Evolutionary conservation across 2,797 vertebrate genomes (phyloP), one percentile per base, ranked within the genome.

Genomic region (Phylloscopus collybita): DNA sequence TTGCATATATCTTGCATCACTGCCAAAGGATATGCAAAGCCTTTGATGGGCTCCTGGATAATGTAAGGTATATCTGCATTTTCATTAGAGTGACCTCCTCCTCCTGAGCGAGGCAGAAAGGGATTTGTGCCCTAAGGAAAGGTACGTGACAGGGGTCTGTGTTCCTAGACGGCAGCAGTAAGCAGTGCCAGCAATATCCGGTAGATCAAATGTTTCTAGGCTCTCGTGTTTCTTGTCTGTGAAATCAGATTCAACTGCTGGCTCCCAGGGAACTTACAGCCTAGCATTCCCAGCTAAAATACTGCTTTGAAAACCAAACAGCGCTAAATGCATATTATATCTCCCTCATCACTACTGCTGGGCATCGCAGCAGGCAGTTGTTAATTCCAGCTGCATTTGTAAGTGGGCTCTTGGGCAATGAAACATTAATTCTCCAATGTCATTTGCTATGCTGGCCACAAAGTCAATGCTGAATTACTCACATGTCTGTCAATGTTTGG

Each of bases 131-230:
- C 69, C 59, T 32, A 29, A 91, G 86, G 76, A 86, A 69, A 75
- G 32, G n/a, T 79, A 72, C 0, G 7, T 80, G 93, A 57, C 66
- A 73, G 54, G 65, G 73, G 29, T 16, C 54, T 44, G 18, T 29
- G 69, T 75, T 92, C 92, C 88, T 96, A 36, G 93, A 93, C 94
- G 88, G 87, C 82, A 92, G 53, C 75, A 66, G 20, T 4, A 34
- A 86, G 81, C 75, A 72, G 71, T 75, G 81, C 59, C 79, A 80
- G 89, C 80, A 88, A 86, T 91, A 83, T 88, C 66, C 12, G 1
- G 71, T 2, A 80, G 81, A 86, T 88, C 83, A 90, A 69, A 50
- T 80, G 60, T 74, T 95, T 72, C 61, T 30, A 49, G 59, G 70
- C 57, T 94, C 94, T 94, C 62, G 0, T 38, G 79, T 93, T 93